Base-by-base conservation (phyloP, 2,797 vertebrate genomes). In the Alcedo atthis region DNA sequence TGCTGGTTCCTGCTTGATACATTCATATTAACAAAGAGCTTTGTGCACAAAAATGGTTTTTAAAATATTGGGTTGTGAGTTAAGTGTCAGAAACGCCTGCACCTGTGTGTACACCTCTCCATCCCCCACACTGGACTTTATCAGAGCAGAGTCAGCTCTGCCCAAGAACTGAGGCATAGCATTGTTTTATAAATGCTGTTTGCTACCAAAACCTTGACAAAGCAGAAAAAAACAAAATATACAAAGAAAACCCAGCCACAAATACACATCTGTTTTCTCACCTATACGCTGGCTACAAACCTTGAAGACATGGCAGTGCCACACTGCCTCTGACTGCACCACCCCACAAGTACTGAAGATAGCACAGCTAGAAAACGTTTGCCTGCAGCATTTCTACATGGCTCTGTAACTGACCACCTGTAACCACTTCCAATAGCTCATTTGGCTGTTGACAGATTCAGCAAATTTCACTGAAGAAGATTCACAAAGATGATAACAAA, bases 241-340 rank as follows among this genome's bases (percentile, higher is more conserved):
- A 48, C 46, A 21, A 53, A 25, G 15, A 49, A 26, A 49, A 26
- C 46, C 25, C 48, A 46, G 22, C 43, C 55, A 15, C 21, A 9
- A 40, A 61, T 22, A 73, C 24, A 18, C 21, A 8, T 12, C 32
- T 42, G 53, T 15, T 73, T 73, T 73, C 68, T 66, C 22, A 80
- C 30, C 17, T 54, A 66, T 7, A 26, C 6, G 24, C 33, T 63
- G 30, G 51, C 55, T 73, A 59, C 55, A 85, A 40, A 81, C 35
- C 30, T 30, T 24, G 18, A 62, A 2, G 9, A 22, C 1, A 0
- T 53, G 40, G 49, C 0, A 0, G 53, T 80, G 40, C 33, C 69
- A 67, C 54, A 15, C 49, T 33, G 28, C 48, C 43, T 33, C 53
- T 66, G 35, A 66, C 25, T 24, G 46, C 32, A 42, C 11, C 35